These are phyloP conservation scores for Cherax quadricarinatus DNA, from an alignment of 1,140 invertebrate genomes.

Conservation along the genomic window DNA sequence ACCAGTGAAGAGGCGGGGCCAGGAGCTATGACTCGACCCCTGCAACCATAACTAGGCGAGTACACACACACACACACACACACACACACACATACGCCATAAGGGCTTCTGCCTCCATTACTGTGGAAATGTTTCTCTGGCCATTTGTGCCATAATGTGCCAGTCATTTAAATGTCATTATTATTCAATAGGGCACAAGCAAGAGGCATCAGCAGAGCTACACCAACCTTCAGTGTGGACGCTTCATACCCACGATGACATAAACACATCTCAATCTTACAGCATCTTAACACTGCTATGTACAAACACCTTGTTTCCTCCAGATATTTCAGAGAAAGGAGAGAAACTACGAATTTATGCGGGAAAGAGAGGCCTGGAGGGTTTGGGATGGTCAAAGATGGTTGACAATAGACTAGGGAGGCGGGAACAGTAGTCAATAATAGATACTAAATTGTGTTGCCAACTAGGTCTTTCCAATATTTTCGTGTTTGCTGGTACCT, in stretches of 20 bases:
- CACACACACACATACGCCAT: neutral
- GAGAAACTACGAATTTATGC: no score
- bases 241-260: no score
- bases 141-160: constrained; percentile 34
- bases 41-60: no score
- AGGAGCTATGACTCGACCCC: no score
- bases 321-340: no score
- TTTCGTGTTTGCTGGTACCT: no score
- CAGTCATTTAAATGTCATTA: constrained; percentile 49
- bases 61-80: neutral
- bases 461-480: neutral
- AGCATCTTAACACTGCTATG: no score
- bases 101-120: constrained; percentile 18
- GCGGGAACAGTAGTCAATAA: constrained; percentile 13
- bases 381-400: neutral
- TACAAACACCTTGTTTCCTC: no score
- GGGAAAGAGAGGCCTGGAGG: no score
- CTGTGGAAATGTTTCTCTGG: constrained; percentile 34
- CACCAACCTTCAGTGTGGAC: no score
- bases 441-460: neutral
- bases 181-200: constrained; percentile 44
- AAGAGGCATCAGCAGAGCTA: neutral
- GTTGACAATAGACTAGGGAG: neutral
- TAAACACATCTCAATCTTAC: no score
- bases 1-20: no score